A percentile compares a stretch with the other conserved stretches of the same genome.
phyloP scores from a whole-genome alignment of 2,797 vertebrate genomes.

The Pteropus rufus region DNA sequence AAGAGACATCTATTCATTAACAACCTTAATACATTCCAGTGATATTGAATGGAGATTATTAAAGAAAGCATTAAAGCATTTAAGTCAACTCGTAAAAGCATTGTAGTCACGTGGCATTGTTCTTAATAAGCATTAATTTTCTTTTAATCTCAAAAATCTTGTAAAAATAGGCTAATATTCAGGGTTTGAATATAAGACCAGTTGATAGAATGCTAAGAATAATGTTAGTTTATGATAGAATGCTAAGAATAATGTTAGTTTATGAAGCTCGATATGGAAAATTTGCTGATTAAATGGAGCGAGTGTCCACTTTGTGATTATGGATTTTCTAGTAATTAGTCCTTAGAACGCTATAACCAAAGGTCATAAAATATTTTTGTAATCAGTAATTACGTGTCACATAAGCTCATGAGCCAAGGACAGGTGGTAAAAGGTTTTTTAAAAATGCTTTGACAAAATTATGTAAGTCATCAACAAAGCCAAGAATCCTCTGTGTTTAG shows the following conservation, averaged over 20 bases:
- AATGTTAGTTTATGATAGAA: neutral
- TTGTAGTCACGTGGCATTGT: neutral
- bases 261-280: neutral
- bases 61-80: neutral
- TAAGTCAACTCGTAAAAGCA: neutral
- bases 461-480: neutral
- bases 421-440: neutral
- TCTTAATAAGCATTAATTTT: neutral
- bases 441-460: neutral
- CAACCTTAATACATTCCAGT: neutral
- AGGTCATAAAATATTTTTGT: neutral
- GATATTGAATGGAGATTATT: neutral
- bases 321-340: neutral
- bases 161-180: neutral
- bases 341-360: neutral
- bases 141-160: neutral
- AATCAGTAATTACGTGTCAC: neutral
- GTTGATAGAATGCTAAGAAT: neutral
- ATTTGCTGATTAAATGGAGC: neutral
- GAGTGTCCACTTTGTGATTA: neutral
- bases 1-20: neutral
- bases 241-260: neutral
- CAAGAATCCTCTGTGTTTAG: neutral
- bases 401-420: neutral
- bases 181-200: neutral